These are phyloP conservation scores for Stegana nigrithorax DNA, from an alignment of 2,888 invertebrate genomes.

Conservation along the genomic window DNA sequence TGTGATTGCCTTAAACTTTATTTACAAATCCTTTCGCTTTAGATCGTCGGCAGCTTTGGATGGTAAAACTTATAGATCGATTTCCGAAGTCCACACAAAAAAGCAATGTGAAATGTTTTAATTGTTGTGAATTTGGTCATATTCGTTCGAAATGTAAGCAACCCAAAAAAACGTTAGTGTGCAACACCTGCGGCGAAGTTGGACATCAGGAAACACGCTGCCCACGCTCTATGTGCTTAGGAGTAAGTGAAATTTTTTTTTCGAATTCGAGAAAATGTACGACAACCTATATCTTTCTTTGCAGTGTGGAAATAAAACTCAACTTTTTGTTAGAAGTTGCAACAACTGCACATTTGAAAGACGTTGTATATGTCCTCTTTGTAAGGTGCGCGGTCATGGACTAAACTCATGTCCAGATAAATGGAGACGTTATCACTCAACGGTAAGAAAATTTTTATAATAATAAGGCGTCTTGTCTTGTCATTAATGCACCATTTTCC, in stretches of 20 bases:
- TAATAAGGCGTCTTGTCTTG: neutral
- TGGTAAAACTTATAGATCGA: constrained; percentile 57
- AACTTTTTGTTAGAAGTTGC: constrained; percentile 73
- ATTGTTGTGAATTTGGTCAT: constrained; percentile 77
- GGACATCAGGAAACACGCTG: constrained; percentile 78
- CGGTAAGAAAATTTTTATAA: constrained; percentile 69
- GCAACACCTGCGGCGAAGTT: constrained; percentile 76
- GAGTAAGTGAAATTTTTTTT: constrained; percentile 70
- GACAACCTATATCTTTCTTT: constrained; percentile 60
- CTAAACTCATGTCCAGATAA: constrained; percentile 76
- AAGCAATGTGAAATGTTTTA: constrained; percentile 71
- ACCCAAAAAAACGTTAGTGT: constrained; percentile 71
- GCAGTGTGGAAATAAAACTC: constrained; percentile 77
- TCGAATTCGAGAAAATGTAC: constrained; percentile 11
- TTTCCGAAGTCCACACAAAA: constrained; percentile 46
- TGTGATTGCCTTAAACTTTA: neutral
- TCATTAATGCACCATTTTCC: neutral
- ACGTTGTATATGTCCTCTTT: constrained; percentile 71
- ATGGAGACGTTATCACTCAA: constrained; percentile 82
- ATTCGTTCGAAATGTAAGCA: constrained; percentile 72
- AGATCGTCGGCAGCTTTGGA: constrained; percentile 54
- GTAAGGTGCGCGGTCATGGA: constrained; percentile 75
- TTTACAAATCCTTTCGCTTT: neutral
- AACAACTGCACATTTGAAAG: constrained; percentile 71
- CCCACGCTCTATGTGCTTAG: constrained; percentile 77